Evolutionary conservation across 1,140 invertebrate genomes (phyloP).

Genomic region (Aphidius gifuensis): DNA sequence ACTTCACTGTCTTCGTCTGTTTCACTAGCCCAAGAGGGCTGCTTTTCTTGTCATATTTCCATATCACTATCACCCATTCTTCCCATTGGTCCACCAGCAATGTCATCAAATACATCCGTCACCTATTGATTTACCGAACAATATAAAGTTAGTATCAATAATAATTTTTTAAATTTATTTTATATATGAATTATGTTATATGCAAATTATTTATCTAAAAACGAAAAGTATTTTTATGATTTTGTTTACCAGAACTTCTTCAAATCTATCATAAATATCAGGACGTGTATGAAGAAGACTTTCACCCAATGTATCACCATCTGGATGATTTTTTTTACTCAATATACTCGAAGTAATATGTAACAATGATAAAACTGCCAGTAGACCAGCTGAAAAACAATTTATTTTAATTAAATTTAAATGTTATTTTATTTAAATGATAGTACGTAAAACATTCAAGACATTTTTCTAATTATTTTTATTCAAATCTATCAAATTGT

Average conservation of each 20-base stretch:
- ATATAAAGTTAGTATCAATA: background rate
- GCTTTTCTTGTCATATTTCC: constrained; percentile 46
- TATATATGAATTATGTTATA: too few relatives aligned
- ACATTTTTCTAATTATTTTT: too few relatives aligned
- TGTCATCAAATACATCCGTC: constrained; percentile 44
- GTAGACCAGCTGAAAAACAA: constrained; percentile 39
- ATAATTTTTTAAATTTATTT: too few relatives aligned
- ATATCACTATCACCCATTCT: constrained; percentile 35
- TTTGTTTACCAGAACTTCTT: constrained; percentile 41
- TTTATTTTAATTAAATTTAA: background rate
- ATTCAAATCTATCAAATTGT: too few relatives aligned
- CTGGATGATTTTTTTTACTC: constrained; percentile 25
- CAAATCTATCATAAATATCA: constrained; percentile 45
- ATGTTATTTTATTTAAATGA: too few relatives aligned
- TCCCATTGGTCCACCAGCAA: constrained; percentile 34
- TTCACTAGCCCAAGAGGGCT: constrained; percentile 45
- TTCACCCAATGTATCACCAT: constrained; percentile 38
- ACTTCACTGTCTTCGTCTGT: constrained; percentile 45
- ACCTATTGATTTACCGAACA: constrained; percentile 29
- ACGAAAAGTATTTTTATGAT: constrained; percentile 11
- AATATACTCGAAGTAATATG: constrained; percentile 40
- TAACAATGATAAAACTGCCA: constrained; percentile 43
- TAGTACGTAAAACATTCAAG: too few relatives aligned
- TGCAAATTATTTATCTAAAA: too few relatives aligned
- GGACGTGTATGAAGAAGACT: constrained; percentile 39